Conservation (phyloP, 2,888 invertebrate genomes). For the Steinernema hermaphroditum region DNA sequence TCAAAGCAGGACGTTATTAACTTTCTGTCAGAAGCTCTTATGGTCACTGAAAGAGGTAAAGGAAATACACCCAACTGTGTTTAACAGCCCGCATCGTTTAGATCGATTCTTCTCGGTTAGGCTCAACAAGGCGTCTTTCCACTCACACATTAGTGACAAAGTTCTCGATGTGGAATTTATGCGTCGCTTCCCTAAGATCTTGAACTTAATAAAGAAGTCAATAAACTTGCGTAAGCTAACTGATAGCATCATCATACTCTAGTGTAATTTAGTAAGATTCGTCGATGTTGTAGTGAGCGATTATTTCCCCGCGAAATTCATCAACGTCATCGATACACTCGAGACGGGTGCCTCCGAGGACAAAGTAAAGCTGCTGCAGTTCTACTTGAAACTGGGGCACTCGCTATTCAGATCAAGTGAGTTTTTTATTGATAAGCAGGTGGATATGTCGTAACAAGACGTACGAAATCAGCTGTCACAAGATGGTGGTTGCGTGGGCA, state of each 20-base stretch:
- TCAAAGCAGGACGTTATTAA: background rate
- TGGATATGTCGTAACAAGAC: too few species aligned
- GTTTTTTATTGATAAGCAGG: background rate
- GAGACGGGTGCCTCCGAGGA: too few species aligned
- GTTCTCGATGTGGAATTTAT: background rate
- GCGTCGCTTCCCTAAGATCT: too few species aligned
- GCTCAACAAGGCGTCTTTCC: background rate
- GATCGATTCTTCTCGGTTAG: background rate
- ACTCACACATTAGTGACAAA: background rate
- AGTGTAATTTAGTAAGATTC: background rate
- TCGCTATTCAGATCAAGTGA: background rate
- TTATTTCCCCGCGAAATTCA: background rate
- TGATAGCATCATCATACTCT: background rate
- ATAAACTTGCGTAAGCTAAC: too few species aligned
- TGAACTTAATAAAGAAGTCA: too few species aligned
- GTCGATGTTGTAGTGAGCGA: background rate
- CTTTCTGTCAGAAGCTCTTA: background rate
- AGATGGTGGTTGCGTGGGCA: background rate
- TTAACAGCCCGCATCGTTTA: background rate
- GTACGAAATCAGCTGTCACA: constrained; percentile 2
- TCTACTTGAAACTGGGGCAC: too few species aligned
- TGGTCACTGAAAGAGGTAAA: background rate
- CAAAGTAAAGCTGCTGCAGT: too few species aligned
- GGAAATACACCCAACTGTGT: background rate
- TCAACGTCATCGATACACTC: too few species aligned